phyloP scores from a whole-genome alignment of 2,888 invertebrate genomes.

The Leptinotarsa tumamoca region DNA sequence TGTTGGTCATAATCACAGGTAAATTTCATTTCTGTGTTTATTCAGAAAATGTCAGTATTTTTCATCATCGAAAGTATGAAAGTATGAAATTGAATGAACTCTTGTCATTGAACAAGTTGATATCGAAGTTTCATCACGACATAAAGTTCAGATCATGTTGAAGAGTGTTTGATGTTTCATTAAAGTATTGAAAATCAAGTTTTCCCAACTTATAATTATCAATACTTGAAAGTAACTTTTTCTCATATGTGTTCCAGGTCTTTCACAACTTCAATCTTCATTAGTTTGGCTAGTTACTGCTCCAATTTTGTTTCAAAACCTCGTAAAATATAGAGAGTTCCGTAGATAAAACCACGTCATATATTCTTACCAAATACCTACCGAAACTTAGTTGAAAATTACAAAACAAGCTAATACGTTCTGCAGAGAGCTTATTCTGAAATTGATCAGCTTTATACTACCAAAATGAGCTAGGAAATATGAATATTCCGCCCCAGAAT shows the following conservation, averaged over 20 bases:
- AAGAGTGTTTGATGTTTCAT: not conserved
- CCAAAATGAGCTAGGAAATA: not conserved
- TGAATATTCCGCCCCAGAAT: not conserved
- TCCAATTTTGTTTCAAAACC: not conserved
- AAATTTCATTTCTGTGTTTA: no score
- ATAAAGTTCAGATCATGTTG: not conserved
- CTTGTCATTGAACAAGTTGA: no score
- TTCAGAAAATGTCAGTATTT: no score
- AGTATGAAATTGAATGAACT: no score
- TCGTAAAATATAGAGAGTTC: not conserved
- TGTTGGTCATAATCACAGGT: no score
- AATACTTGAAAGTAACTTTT: not conserved
- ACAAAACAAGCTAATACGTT: conserved; percentile 46
- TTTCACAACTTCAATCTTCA: not conserved
- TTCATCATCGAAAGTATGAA: no score
- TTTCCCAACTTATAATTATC: not conserved
- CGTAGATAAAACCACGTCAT: conserved; percentile 25
- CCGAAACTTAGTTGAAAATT: conserved; percentile 40
- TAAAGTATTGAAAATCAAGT: not conserved
- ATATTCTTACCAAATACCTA: conserved; percentile 39
- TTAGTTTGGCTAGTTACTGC: conserved; percentile 4
- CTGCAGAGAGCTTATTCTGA: conserved; percentile 42
- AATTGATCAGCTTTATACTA: conserved; percentile 38
- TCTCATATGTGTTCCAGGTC: not conserved
- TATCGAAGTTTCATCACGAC: not conserved